These are phyloP conservation scores for Cephalopholis sonnerati DNA, from an alignment of 2,113 vertebrate species.

Conservation along the genomic window DNA sequence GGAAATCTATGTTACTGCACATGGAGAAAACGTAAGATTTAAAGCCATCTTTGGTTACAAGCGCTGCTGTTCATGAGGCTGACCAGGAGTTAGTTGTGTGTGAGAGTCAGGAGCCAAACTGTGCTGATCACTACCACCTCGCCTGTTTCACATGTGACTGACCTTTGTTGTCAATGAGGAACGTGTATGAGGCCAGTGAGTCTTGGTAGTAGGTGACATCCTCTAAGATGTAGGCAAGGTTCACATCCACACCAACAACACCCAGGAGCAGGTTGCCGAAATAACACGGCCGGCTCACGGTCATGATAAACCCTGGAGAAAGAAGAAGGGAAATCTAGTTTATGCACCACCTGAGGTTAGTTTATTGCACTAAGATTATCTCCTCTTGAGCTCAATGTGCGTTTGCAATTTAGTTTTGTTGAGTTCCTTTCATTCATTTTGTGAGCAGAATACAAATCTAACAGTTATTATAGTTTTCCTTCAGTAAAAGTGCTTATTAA, in stretches of 20 bases:
- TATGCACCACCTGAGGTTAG: background rate
- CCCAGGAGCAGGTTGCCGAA: constrained; percentile 98
- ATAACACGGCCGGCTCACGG: constrained; percentile 97
- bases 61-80: background rate
- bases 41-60: background rate
- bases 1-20: background rate
- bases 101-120: too few species aligned
- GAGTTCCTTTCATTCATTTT: background rate
- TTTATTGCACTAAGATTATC: too few species aligned
- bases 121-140: background rate
- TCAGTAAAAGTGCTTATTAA: background rate
- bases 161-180: constrained; percentile 99
- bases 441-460: background rate
- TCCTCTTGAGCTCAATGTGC: background rate
- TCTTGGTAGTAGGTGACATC: constrained; percentile 99
- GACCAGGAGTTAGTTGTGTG: background rate
- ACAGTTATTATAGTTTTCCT: background rate
- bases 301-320: constrained; percentile 95
- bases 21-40: background rate
- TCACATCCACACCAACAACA: constrained; percentile 97
- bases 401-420: background rate
- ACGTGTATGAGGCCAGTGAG: constrained; percentile 97
- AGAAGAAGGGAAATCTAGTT: constrained; percentile 9
- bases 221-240: constrained; percentile 97
- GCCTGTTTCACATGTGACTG: constrained; percentile 28